A percentile compares a stretch with the other conserved stretches of the same genome.
phyloP scores from a whole-genome alignment of 2,797 vertebrate genomes.

The Knipowitschia caucasica region DNA sequence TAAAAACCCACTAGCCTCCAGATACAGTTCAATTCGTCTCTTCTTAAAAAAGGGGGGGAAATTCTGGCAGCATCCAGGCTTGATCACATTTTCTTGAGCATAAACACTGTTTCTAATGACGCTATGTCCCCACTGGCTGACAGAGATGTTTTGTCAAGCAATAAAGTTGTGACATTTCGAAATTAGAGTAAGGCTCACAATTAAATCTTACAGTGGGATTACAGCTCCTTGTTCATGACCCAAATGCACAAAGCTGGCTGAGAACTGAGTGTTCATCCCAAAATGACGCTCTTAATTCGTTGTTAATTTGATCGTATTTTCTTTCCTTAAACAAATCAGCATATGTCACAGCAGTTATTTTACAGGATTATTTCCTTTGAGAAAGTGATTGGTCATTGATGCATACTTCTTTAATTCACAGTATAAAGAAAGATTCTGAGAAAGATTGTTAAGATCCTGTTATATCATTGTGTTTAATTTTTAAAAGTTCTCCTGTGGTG shows the following conservation, averaged over 20 bases:
- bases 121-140: conserved; percentile 44
- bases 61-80: conserved; percentile 42
- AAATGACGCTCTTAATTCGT: conserved; percentile 36
- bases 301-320: conserved; percentile 8
- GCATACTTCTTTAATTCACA: not conserved
- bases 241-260: conserved; percentile 24
- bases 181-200: conserved; percentile 42
- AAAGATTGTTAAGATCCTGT: not conserved
- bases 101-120: conserved; percentile 61
- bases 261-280: conserved; percentile 22
- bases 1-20: not conserved
- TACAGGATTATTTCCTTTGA: conserved; percentile 8
- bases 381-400: conserved; percentile 12
- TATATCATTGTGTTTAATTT: not conserved
- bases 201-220: conserved; percentile 43
- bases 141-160: conserved; percentile 40
- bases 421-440: not conserved
- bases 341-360: conserved; percentile 56
- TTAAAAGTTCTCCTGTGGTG: not conserved
- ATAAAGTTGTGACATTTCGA: conserved; percentile 62
- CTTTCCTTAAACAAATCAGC: conserved; percentile 15
- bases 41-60: conserved; percentile 28
- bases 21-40: conserved; percentile 19
- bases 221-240: conserved; percentile 30
- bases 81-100: conserved; percentile 50